These are phyloP conservation scores for Tenrec ecaudatus DNA, from an alignment of 2,113 vertebrate genomes.

Conservation along the genomic window DNA sequence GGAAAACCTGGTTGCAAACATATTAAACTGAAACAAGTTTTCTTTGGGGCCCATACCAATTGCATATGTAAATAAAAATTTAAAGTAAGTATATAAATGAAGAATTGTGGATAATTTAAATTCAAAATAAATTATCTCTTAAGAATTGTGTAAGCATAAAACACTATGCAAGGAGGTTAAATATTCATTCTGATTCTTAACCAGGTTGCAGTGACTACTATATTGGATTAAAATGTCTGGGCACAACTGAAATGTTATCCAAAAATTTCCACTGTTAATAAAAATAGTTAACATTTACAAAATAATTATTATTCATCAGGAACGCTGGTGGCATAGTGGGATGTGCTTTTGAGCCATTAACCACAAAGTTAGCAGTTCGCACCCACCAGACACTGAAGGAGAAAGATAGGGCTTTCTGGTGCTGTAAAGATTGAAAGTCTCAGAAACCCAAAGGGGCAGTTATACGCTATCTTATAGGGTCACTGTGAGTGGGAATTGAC, in stretches of 20 bases:
- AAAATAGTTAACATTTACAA: conserved; percentile 25
- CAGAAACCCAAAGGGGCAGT: too few species aligned
- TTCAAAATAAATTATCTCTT: conserved; percentile 54
- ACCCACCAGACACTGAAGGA: too few species aligned
- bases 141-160: conserved; percentile 24
- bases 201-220: not conserved
- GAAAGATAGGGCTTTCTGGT: too few species aligned
- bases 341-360: too few species aligned
- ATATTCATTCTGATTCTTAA: not conserved
- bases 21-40: not conserved
- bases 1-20: conserved; percentile 16
- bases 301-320: not conserved
- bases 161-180: not conserved
- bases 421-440: too few species aligned
- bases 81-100: conserved; percentile 24
- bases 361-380: too few species aligned
- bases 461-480: too few species aligned
- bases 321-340: not conserved
- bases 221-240: too few species aligned
- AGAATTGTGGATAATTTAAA: conserved; percentile 47
- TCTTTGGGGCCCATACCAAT: not conserved
- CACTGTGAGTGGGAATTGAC: too few species aligned
- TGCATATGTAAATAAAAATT: conserved; percentile 18
- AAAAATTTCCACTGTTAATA: not conserved
- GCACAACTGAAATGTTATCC: not conserved